phyloP scores from a whole-genome alignment of 2,888 invertebrate species.

The Neoaliturus tenellus region DNA sequence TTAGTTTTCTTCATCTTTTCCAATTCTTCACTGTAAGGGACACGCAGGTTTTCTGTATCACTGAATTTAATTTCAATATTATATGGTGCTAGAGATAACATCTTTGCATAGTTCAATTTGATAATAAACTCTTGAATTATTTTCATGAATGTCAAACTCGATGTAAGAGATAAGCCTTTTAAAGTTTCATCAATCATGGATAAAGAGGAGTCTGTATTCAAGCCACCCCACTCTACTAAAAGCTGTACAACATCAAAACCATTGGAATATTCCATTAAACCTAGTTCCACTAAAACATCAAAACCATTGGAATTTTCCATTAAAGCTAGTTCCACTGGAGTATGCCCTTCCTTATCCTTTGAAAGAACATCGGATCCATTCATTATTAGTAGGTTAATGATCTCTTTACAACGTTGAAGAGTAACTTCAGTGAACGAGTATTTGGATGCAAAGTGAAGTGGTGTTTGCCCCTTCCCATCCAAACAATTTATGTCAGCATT shows the following conservation, averaged over 20 bases:
- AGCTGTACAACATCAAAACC: not conserved
- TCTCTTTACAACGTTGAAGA: not conserved
- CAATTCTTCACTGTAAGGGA: not conserved
- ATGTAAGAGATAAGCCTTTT: not conserved
- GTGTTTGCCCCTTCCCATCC: not conserved
- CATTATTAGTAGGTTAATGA: not conserved
- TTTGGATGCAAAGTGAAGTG: slow-evolving; percentile 1
- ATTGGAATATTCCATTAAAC: not conserved
- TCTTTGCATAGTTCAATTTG: not conserved
- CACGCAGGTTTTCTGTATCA: not conserved
- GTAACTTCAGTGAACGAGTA: not conserved
- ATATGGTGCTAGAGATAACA: not conserved
- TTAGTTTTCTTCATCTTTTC: not conserved
- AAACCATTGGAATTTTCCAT: too few species aligned
- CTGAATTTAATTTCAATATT: not conserved
- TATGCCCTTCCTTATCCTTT: not conserved
- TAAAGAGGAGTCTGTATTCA: not conserved
- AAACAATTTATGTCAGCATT: slow-evolving; percentile 34
- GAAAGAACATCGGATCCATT: not conserved
- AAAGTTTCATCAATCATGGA: not conserved
- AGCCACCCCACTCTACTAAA: not conserved
- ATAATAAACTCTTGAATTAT: not conserved
- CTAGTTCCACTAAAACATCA: not conserved
- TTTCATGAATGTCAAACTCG: not conserved
- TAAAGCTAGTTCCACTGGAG: not conserved